Evolutionary conservation across 2,888 invertebrate genomes (phyloP).

Genomic region (Myopa testacea): DNA sequence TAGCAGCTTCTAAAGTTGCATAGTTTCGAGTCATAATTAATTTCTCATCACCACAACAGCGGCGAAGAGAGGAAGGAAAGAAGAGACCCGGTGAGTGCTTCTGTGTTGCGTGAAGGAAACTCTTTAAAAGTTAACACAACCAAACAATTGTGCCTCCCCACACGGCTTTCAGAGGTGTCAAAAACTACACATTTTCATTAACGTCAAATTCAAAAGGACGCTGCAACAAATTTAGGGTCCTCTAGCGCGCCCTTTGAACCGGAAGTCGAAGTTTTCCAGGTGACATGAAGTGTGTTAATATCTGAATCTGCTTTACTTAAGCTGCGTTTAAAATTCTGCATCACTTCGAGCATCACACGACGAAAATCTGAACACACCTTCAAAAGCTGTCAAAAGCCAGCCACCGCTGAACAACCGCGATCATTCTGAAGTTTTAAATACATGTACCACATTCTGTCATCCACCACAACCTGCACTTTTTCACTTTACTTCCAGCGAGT

Average conservation of each 20-base stretch:
- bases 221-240: no score
- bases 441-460: background rate
- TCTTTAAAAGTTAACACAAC: no score
- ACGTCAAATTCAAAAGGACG: no score
- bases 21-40: constrained; percentile 22
- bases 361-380: background rate
- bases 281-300: no score
- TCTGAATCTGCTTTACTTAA: no score
- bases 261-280: background rate
- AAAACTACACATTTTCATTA: no score
- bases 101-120: no score
- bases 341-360: no score
- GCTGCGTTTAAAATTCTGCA: no score
- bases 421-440: constrained; percentile 28
- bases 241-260: background rate
- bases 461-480: background rate
- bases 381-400: constrained; percentile 10
- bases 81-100: background rate
- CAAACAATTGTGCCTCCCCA: no score
- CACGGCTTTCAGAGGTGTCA: no score
- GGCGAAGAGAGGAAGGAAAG: background rate
- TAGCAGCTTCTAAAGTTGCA: constrained; percentile 2
- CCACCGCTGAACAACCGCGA: background rate
- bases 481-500: no score
- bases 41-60: background rate